Percentiles rank a stretch among this genome's conserved stretches.
These are phyloP conservation scores for Zygaena filipendulae DNA, from an alignment of 2,888 invertebrate genomes.

Conservation along the genomic window DNA sequence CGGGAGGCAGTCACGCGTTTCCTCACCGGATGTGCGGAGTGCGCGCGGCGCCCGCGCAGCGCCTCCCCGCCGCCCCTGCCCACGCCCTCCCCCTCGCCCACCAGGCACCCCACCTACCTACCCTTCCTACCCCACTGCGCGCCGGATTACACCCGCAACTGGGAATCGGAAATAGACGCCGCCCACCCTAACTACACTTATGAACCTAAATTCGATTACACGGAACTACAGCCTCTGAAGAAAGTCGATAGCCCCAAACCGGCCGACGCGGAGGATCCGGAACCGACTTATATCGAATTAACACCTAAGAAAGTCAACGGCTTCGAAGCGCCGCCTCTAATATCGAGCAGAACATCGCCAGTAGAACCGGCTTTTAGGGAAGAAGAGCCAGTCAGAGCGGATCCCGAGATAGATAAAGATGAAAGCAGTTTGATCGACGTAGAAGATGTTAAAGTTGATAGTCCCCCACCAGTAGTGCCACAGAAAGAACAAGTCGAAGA, in stretches of 20 bases:
- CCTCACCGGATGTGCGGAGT: conserved; percentile 93
- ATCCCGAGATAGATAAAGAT: conserved; percentile 59
- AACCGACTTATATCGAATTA: conserved; percentile 57
- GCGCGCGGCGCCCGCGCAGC: conserved; percentile 82
- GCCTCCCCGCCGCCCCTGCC: conserved; percentile 68
- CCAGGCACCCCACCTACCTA: conserved; percentile 50
- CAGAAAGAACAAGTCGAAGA: conserved; percentile 28
- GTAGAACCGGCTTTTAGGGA: conserved; percentile 50
- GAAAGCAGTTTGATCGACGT: conserved; percentile 58
- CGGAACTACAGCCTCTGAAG: conserved; percentile 50
- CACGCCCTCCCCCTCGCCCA: conserved; percentile 58
- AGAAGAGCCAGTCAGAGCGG: conserved; percentile 50
- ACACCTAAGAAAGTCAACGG: conserved; percentile 47
- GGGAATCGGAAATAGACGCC: conserved; percentile 66
- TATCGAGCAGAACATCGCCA: conserved; percentile 39
- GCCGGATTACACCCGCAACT: conserved; percentile 58
- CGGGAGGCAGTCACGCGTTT: conserved; percentile 97
- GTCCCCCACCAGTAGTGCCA: conserved; percentile 26
- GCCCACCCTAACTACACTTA: conserved; percentile 47
- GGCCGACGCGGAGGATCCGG: conserved; percentile 37
- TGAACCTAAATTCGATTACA: conserved; percentile 53
- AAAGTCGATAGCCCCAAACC: conserved; percentile 53
- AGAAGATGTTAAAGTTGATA: conserved; percentile 52
- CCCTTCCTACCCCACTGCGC: conserved; percentile 54
- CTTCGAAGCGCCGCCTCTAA: conserved; percentile 30